Base-by-base conservation (phyloP, 2,888 invertebrate genomes). In the Byasa hedistus region DNA sequence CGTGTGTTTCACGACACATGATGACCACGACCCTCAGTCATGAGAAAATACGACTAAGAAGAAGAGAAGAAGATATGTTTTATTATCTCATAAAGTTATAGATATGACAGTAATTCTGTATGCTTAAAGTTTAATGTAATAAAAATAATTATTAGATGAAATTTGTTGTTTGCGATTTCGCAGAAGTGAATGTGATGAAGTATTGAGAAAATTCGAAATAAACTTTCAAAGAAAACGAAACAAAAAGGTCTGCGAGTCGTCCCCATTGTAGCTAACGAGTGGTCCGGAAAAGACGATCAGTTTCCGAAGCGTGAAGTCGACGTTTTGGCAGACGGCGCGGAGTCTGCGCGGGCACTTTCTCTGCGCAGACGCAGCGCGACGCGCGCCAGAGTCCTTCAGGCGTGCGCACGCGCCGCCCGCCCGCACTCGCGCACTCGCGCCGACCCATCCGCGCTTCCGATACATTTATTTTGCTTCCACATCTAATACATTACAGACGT, bases 291-390 rank as follows among this genome's bases (percentile, higher is more conserved):
- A 88, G 84, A 80, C 76, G 79, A 82, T 86, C 78, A 81, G 84
- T 89, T 87, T 84, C 75, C 81, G 83, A 83, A 83, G 83, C 88
- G 84, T 87, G 87, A 89, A 90, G 88, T 87, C 84, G 80, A 73
- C 80, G 80, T 84, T 86, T 89, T 88, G 91, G 88, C 89, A 90
- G 91, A 87, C 91, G 87, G 82, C 88, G 83, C 84, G 82, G 87
- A 89, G 91, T 91, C 91, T 91, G 89, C 83, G 76, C 81, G 83
- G 85, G 77, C 82, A 89, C 91, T 91, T 91, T 90, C 91, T 88
- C 90, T 85, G 89, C 84, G 84, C 84, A 77, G 78, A 79, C 81
- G 75, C 80, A 79, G 73, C n/a, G n/a, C n/a, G n/a, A n/a, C 71
- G 73, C 75, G 73, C 75, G 70, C 70, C 66, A 68, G 74, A 74